Percentiles rank a stretch among this genome's conserved stretches.
These are phyloP conservation scores for Clitarchus hookeri DNA, from an alignment of 2,888 invertebrate genomes.

Conservation along the genomic window DNA sequence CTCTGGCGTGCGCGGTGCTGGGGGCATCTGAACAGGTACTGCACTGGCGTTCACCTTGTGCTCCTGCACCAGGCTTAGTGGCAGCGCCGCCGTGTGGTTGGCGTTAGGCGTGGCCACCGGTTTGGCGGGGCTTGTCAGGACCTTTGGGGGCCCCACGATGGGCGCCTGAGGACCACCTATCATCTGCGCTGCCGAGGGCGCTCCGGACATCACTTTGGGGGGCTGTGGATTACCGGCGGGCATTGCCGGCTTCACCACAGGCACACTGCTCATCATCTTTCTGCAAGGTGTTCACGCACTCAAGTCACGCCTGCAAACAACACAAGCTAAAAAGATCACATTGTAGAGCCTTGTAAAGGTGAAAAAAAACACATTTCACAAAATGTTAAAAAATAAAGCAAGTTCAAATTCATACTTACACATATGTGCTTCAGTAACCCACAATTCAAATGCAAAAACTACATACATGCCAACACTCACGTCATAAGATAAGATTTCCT, in stretches of 20 bases:
- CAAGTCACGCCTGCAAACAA: slow-evolving; percentile 10
- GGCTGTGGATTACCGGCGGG: slow-evolving; percentile 45
- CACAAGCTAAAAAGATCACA: slow-evolving; percentile 4
- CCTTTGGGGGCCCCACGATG: slow-evolving; percentile 49
- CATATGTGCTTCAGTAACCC: too few species aligned
- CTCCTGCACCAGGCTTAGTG: slow-evolving; percentile 54
- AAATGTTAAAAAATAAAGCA: too few species aligned
- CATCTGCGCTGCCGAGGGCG: slow-evolving; percentile 44
- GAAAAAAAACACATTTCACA: neutral
- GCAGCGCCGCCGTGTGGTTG: slow-evolving; percentile 42
- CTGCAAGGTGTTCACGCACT: neutral
- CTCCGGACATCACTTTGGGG: slow-evolving; percentile 49
- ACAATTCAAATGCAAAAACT: too few species aligned
- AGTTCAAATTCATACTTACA: too few species aligned
- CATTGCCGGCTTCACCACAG: slow-evolving; percentile 53
- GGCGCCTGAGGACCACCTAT: slow-evolving; percentile 45
- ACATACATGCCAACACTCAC: too few species aligned
- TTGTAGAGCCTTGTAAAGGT: neutral
- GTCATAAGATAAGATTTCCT: too few species aligned
- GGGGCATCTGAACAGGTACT: slow-evolving; percentile 46
- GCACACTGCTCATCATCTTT: slow-evolving; percentile 51
- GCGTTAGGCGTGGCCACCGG: slow-evolving; percentile 47
- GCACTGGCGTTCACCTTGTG: slow-evolving; percentile 50
- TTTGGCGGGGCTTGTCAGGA: slow-evolving; percentile 51
- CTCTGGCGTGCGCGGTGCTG: slow-evolving; percentile 40